Evolutionary conservation across 2,888 invertebrate genomes (phyloP), one percentile per base, ranked within the genome.

Genomic region (Apotomis betuletana): DNA sequence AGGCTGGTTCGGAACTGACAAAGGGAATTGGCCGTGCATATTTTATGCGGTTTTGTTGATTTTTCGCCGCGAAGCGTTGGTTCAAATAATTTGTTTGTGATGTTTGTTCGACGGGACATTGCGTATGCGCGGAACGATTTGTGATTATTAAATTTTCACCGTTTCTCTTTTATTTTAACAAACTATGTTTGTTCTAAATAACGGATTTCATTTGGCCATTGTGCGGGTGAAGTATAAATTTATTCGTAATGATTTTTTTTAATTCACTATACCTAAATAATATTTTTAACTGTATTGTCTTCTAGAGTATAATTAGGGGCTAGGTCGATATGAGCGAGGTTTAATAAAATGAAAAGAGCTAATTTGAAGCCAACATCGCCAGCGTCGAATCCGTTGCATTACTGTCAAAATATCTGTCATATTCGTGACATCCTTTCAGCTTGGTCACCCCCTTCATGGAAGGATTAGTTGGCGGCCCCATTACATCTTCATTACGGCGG

Each of bases 401-500:
- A 91, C 85, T 93, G 93, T 93, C 92, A 93, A 91, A 92, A 92
- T 92, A 93, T 86, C 92, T 92, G 92, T 93, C 93, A 93, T 91
- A 89, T 91, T 90, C 83, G 85, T 92, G 92, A 93, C 92, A 91
- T 91, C 91, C 84, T 91, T 92, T 92, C 87, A 92, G 81, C 76
- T 76, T 83, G 82, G 85, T 84, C 90, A 90, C 92, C 92, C 91
- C 91, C 90, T 91, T 89, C 84, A 81, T 85, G 77, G 87, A 86
- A 89, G 91, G 92, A 92, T 92, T 92, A 92, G 84, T 77, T 81
- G 83, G 82, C 86, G 81, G 87, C 92, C 90, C 91, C 83, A 93
- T 92, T 92, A 93, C 92, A 92, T 92, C 92, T 92, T 93, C 93
- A 93, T 93, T 93, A 92, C 85, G 91, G 92, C 89, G 91, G 92